Percentiles rank a stretch among this genome's conserved stretches.
phyloP scores from a whole-genome alignment of 2,797 vertebrate genomes.

The Hylomyscus alleni region DNA sequence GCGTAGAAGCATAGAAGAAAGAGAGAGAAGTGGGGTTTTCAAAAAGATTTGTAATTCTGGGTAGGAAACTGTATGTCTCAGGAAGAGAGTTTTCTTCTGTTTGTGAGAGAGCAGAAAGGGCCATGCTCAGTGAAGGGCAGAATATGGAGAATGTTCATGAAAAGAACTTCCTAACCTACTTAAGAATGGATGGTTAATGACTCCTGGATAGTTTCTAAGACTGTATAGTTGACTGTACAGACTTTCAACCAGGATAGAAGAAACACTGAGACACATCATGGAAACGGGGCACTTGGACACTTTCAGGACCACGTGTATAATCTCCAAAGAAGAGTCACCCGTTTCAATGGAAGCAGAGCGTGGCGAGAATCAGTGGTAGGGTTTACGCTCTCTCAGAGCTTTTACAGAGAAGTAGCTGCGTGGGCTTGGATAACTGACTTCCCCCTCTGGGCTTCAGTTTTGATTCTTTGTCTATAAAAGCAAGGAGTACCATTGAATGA shows the following conservation, averaged over 20 bases:
- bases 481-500: not conserved
- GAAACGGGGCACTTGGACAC: not conserved
- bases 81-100: constrained; percentile 1
- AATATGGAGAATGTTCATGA: not conserved
- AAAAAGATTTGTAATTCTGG: constrained; percentile 18
- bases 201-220: not conserved
- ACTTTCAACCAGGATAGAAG: not conserved
- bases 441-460: constrained; percentile 10
- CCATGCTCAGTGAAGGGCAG: not conserved
- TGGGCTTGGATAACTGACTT: constrained; percentile 24
- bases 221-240: not conserved
- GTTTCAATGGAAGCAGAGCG: not conserved
- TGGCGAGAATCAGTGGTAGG: not conserved
- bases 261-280: not conserved
- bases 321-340: not conserved
- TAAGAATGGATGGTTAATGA: not conserved
- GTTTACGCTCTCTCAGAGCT: constrained; percentile 8
- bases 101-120: not conserved
- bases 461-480: constrained; percentile 31
- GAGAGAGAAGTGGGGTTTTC: not conserved
- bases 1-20: not conserved
- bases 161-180: constrained; percentile 12
- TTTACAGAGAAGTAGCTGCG: constrained; percentile 26
- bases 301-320: not conserved
- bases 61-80: constrained; percentile 23